These are phyloP conservation scores for Drosophila saltans DNA, from an alignment of 1,140 invertebrate genomes.

Conservation along the genomic window DNA sequence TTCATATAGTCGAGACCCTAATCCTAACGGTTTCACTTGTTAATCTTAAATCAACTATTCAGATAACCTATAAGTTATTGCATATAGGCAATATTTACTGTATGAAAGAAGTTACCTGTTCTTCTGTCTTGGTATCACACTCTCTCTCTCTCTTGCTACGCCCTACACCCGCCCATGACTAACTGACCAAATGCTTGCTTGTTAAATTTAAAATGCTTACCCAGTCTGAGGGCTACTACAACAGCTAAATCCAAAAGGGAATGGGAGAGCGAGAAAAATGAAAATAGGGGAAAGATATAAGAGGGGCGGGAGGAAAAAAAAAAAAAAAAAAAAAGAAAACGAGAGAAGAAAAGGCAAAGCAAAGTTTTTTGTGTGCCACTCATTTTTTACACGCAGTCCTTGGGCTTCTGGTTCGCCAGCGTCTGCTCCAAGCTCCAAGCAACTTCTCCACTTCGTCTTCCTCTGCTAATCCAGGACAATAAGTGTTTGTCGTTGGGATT, in stretches of 20 bases:
- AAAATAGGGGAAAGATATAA: not conserved
- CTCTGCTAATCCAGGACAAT: conserved; percentile 80
- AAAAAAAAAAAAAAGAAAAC: conserved; percentile 39
- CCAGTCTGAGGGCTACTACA: conserved; percentile 22
- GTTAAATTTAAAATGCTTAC: conserved; percentile 74
- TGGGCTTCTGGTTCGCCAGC: conserved; percentile 48
- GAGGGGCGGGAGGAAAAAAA: not conserved
- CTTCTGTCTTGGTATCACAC: not conserved
- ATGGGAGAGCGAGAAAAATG: not conserved
- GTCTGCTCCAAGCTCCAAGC: conserved; percentile 9
- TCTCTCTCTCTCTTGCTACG: not conserved
- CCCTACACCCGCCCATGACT: conserved; percentile 12
- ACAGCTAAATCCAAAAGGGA: conserved; percentile 26
- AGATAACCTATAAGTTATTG: no score
- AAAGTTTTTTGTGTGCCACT: conserved; percentile 66
- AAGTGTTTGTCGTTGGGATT: conserved; percentile 82
- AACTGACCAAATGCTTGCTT: conserved; percentile 62
- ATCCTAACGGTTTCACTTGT: no score
- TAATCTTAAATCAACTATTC: no score
- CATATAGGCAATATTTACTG: not conserved
- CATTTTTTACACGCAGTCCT: conserved; percentile 68
- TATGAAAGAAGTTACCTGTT: conserved; percentile 4
- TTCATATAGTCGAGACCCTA: no score
- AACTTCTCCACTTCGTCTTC: conserved; percentile 45
- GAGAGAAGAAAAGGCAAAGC: conserved; percentile 8